phyloP scores from a whole-genome alignment of 2,888 invertebrate genomes.

The Serripes groenlandicus region DNA sequence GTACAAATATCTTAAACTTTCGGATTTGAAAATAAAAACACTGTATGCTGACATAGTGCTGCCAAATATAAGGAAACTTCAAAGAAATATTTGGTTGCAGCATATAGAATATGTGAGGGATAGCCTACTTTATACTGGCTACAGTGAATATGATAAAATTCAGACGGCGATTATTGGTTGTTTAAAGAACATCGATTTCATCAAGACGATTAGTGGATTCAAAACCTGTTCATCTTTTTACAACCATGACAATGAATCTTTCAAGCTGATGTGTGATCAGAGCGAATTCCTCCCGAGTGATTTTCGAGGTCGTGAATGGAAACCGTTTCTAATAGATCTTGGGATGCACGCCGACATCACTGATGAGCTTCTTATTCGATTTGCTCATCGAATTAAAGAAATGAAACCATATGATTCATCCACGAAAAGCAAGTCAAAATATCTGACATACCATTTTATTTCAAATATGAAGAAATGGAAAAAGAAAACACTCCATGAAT shows the following conservation, averaged over 20 bases:
- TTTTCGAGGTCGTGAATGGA: constrained; percentile 18
- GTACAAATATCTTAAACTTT: neutral
- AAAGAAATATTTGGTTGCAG: neutral
- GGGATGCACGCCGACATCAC: constrained; percentile 27
- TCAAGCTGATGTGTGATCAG: constrained; percentile 1
- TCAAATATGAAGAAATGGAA: constrained; percentile 5
- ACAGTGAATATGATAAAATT: neutral
- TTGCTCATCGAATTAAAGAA: constrained; percentile 22
- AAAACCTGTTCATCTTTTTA: neutral
- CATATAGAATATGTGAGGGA: constrained; percentile 18
- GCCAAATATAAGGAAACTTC: neutral
- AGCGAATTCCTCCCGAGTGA: constrained; percentile 11
- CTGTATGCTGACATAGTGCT: constrained; percentile 4
- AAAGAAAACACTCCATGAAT: constrained; percentile 13
- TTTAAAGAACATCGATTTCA: neutral
- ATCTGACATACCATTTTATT: neutral
- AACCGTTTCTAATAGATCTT: constrained; percentile 16
- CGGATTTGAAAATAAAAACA: neutral
- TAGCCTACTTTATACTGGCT: neutral
- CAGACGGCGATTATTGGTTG: neutral
- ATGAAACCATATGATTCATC: constrained; percentile 4
- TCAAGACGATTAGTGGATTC: neutral
- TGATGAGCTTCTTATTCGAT: constrained; percentile 28
- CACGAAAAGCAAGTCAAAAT: neutral
- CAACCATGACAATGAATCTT: neutral